Conservation (phyloP, 1,140 invertebrate species). For the Coptotermes formosanus region DNA sequence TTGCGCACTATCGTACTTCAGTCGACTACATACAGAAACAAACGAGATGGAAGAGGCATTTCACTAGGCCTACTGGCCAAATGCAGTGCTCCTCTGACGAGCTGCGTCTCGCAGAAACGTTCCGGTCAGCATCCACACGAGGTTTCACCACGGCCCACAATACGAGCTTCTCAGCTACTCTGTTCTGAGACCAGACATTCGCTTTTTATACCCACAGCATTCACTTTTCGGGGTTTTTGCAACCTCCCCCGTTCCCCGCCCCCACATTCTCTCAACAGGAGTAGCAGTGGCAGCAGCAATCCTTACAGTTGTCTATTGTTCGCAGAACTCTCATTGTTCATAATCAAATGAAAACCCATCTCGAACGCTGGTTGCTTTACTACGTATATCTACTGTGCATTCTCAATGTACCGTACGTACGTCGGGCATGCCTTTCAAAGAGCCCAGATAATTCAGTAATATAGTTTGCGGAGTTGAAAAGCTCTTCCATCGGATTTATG, state of each 20-base stretch:
- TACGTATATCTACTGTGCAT: slow-evolving; percentile 28
- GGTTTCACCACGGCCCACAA: neutral
- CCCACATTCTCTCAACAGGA: neutral
- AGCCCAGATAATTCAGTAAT: slow-evolving; percentile 37
- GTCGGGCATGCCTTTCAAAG: slow-evolving; percentile 30
- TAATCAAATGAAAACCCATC: slow-evolving; percentile 36
- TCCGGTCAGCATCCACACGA: neutral
- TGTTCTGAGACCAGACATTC: slow-evolving; percentile 20
- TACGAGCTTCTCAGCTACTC: slow-evolving; percentile 14
- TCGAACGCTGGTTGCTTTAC: slow-evolving; percentile 23
- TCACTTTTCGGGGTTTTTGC: slow-evolving; percentile 17
- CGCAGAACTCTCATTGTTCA: slow-evolving; percentile 35
- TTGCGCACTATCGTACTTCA: neutral
- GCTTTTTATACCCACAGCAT: slow-evolving; percentile 8
- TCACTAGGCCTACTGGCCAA: neutral
- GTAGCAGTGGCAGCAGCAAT: slow-evolving; percentile 26
- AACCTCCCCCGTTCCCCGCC: neutral
- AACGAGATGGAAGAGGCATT: neutral
- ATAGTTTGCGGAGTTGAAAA: slow-evolving; percentile 38
- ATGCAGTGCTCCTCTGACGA: neutral
- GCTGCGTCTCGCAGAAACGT: neutral
- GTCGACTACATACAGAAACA: neutral
- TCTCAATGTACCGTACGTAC: slow-evolving; percentile 28
- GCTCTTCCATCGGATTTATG: slow-evolving; percentile 37
- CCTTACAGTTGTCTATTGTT: slow-evolving; percentile 37